Conservation (phyloP, 2,888 invertebrate genomes). For the Embidobia sp. region DNA sequence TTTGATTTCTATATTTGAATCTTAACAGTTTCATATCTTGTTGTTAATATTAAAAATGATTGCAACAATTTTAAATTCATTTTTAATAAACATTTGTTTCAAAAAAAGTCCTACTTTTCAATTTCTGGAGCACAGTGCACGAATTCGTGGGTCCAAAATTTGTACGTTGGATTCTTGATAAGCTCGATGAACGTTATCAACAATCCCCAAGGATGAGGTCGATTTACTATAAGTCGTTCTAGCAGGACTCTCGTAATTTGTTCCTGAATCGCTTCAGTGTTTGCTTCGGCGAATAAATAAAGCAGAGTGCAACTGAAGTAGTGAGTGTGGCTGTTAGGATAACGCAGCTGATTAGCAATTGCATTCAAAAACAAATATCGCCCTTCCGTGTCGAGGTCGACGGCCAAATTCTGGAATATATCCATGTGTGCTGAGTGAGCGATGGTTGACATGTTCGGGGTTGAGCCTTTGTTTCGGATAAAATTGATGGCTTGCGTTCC, state of each 20-base stretch:
- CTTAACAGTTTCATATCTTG: too few relatives aligned
- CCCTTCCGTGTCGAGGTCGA: slow-evolving; percentile 98
- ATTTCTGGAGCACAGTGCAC: slow-evolving; percentile 99
- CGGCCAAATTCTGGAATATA: slow-evolving; percentile 99
- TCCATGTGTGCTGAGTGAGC: slow-evolving; percentile 99
- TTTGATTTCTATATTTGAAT: too few relatives aligned
- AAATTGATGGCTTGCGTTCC: slow-evolving; percentile 97
- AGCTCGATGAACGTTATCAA: slow-evolving; percentile 99
- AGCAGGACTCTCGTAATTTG: slow-evolving; percentile 98
- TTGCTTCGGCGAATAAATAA: slow-evolving; percentile 98
- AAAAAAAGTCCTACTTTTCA: slow-evolving; percentile 90
- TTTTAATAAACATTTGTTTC: slow-evolving; percentile 2
- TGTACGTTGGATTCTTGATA: slow-evolving; percentile 98
- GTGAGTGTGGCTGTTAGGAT: slow-evolving; percentile 99
- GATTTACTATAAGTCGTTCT: slow-evolving; percentile 97
- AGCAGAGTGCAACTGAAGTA: slow-evolving; percentile 99
- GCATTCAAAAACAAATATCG: slow-evolving; percentile 98
- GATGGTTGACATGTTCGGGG: slow-evolving; percentile 98
- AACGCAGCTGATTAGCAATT: slow-evolving; percentile 98
- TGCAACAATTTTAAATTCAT: not conserved
- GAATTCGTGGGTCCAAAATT: slow-evolving; percentile 99
- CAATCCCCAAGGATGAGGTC: slow-evolving; percentile 99
- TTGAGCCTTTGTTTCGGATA: slow-evolving; percentile 94
- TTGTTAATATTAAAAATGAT: not conserved
- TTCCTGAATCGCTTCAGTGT: slow-evolving; percentile 98